Conservation (phyloP, 2,888 invertebrate species). For the Hirtodrosophila cameraria region DNA sequence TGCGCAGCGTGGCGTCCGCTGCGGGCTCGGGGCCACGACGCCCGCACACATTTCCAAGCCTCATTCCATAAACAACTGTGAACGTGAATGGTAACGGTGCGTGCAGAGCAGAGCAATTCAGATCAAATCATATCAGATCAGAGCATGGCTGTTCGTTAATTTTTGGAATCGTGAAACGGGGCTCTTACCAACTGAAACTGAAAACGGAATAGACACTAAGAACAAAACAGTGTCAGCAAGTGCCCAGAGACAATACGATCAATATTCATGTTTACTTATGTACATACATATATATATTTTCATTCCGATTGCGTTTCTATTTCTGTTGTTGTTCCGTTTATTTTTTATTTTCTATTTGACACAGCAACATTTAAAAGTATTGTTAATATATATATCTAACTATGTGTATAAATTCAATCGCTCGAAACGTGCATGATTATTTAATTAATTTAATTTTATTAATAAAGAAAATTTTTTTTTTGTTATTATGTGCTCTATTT, state of each 20-base stretch:
- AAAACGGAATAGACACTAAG: slow-evolving; percentile 12
- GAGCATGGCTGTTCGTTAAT: slow-evolving; percentile 17
- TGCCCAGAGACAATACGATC: slow-evolving; percentile 30
- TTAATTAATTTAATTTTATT: slow-evolving; percentile 10
- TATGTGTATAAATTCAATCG: too few relatives aligned
- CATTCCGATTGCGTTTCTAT: slow-evolving; percentile 47
- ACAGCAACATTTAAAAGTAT: background rate
- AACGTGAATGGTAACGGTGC: slow-evolving; percentile 77
- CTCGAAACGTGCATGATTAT: slow-evolving; percentile 52
- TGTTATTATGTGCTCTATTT: background rate
- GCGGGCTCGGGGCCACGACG: slow-evolving; percentile 54
- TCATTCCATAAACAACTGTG: slow-evolving; percentile 76
- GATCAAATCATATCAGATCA: slow-evolving; percentile 1
- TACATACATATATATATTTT: slow-evolving; percentile 33
- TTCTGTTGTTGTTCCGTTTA: slow-evolving; percentile 39
- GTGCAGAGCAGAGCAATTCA: slow-evolving; percentile 32
- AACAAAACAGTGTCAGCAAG: slow-evolving; percentile 37
- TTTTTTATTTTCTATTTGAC: slow-evolving; percentile 7
- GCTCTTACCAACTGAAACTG: slow-evolving; percentile 25
- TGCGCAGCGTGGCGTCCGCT: too few relatives aligned
- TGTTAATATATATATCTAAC: too few relatives aligned
- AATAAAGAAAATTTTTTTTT: background rate
- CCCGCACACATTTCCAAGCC: slow-evolving; percentile 59
- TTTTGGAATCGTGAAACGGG: slow-evolving; percentile 40
- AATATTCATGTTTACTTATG: slow-evolving; percentile 12